Conservation (phyloP, 2,797 vertebrate species). For the Pseudopleuronectes americanus region DNA sequence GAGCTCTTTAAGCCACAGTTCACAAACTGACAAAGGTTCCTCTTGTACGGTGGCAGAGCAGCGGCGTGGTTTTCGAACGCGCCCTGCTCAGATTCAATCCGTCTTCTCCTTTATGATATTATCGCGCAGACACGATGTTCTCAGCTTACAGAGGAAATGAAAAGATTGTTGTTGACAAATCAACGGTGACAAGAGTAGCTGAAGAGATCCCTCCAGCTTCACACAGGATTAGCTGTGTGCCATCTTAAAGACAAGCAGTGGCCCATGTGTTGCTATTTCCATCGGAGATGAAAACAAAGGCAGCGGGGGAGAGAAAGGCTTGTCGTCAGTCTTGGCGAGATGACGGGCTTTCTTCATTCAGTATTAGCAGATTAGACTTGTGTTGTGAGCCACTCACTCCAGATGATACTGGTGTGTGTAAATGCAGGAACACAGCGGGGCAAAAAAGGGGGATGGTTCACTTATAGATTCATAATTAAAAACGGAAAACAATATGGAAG, state of each 20-base stretch:
- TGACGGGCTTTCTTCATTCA: slow-evolving; percentile 76
- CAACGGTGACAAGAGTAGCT: slow-evolving; percentile 77
- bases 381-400: slow-evolving; percentile 74
- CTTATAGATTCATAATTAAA: slow-evolving; percentile 75
- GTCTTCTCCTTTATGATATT: slow-evolving; percentile 71
- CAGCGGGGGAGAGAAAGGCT: slow-evolving; percentile 49
- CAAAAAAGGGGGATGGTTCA: slow-evolving; percentile 35
- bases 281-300: slow-evolving; percentile 75
- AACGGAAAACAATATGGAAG: slow-evolving; percentile 64
- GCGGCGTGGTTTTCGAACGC: slow-evolving; percentile 43
- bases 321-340: slow-evolving; percentile 70
- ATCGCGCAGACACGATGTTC: slow-evolving; percentile 72
- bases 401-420: slow-evolving; percentile 56
- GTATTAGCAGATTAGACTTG: slow-evolving; percentile 80
- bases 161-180: slow-evolving; percentile 81
- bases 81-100: slow-evolving; percentile 66
- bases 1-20: slow-evolving; percentile 55
- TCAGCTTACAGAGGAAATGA: slow-evolving; percentile 81
- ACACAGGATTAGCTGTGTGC: slow-evolving; percentile 78
- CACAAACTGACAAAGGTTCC: slow-evolving; percentile 58
- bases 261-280: slow-evolving; percentile 81
- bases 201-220: slow-evolving; percentile 81
- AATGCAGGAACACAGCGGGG: slow-evolving; percentile 41
- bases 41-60: slow-evolving; percentile 47
- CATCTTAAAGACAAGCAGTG: slow-evolving; percentile 77